These are phyloP conservation scores for Acrocyrtus sp. DNA, from an alignment of 2,888 invertebrate species.

Conservation along the genomic window DNA sequence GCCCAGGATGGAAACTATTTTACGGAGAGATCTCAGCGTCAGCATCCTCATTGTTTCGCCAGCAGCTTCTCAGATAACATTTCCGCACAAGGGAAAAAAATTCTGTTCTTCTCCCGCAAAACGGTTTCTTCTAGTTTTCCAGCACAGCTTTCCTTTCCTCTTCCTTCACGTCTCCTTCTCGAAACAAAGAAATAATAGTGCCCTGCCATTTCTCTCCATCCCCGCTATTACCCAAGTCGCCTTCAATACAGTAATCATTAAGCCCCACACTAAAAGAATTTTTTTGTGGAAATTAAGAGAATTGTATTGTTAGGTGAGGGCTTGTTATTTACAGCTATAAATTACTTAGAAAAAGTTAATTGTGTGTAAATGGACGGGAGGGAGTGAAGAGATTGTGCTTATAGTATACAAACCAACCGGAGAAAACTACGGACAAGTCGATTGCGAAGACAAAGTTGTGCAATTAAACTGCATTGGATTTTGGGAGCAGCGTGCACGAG, in stretches of 20 bases:
- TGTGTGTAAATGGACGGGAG: too few species aligned
- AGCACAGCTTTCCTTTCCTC: neutral
- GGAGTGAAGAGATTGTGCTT: too few species aligned
- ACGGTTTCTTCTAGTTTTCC: neutral
- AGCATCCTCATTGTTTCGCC: conserved; percentile 32
- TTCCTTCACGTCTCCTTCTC: neutral
- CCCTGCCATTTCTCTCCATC: neutral
- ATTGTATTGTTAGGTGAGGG: neutral
- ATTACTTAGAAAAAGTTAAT: too few species aligned
- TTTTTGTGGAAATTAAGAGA: neutral
- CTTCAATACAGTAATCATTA: too few species aligned
- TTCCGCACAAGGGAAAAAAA: too few species aligned
- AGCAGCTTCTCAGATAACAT: conserved; percentile 17
- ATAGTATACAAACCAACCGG: too few species aligned
- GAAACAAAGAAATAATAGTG: neutral
- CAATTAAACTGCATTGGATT: neutral
- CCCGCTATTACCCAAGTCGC: too few species aligned
- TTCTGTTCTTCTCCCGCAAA: neutral
- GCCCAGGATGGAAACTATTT: conserved; percentile 9
- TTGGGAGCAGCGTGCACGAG: too few species aligned
- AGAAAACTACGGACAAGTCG: too few species aligned
- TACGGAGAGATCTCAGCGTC: conserved; percentile 26
- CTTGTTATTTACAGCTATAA: too few species aligned
- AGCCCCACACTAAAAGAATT: neutral
- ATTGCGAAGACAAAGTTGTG: neutral